Base-by-base conservation (phyloP, 2,888 invertebrate species). In the Listrodromus nycthemerus region DNA sequence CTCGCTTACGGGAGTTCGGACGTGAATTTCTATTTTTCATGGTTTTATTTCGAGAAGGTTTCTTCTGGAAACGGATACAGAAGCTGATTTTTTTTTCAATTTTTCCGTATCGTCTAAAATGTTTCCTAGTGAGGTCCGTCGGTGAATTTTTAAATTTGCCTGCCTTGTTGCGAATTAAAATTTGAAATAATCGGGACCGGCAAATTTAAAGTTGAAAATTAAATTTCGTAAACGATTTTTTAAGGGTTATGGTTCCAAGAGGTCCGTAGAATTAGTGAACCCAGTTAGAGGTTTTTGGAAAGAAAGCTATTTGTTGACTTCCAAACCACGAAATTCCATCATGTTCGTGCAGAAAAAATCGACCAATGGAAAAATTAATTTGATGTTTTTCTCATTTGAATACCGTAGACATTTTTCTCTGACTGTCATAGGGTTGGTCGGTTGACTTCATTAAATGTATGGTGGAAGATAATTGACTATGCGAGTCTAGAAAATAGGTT, bases 1-100 rank as follows among this genome's bases (percentile, higher is more conserved):
- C 30, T 81, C n/a, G 52, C 45, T 41, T n/a, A 61, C 41, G 16
- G 55, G 50, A 52, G 24, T 61, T 27, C 16, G 1, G 61, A 27
- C 30, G 13, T n/a, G 61, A 30, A 27, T 61, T 61, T 61, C 30
- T n/a, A 24, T 21, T 13, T 30, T 13, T 30, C 24, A 13, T 6
- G 0, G n/a, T 16, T 52, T 52, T 52, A 2, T 19, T 52, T 19
- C 50, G 19, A 19, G 41, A 45, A 16, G 41, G 41, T 13, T 16
- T 45, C 16, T 45, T 45, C 41, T 16, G 3, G 16, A 45, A 45
- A 3, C 16, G 41, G 41, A 13, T 13, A 16, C 3, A 16, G 16
- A 45, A 45, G 13, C 41, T 16, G 3, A 45, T 45, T 45, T 45
- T 16, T 3, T 45, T 37, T 16, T 16, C 41, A 41, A 0, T 10